Base-by-base conservation (phyloP, 2,797 vertebrate species). In the Gobionotothen gibberifrons region DNA sequence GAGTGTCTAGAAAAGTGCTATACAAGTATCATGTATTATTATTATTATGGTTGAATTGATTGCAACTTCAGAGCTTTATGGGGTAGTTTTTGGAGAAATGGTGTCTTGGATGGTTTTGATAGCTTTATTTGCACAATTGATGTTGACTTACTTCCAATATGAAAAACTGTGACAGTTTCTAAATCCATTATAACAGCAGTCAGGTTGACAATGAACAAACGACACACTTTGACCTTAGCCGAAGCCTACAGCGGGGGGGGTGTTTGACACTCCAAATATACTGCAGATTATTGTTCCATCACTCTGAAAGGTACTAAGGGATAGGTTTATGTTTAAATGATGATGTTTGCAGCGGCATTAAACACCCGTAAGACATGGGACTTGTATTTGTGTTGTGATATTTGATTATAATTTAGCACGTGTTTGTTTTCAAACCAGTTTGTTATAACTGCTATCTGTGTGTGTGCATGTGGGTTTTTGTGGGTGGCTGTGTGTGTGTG, bases 351-450 rank as follows among this genome's bases (percentile, higher is more conserved):
- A 43, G 10, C 48, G 11, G 19, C 52, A 53, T 58, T 48, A 40
- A 44, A 21, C 21, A 29, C 17, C 11, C n/a, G 17, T 60, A 40
- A 67, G 6, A 58, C 15, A 12, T 9, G 19, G 9, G n/a, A 52
- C 21, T 57, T 21, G 14, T n/a, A 22, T 69, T 54, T 36, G 17
- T 63, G 54, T 70, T 54, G 17, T 62, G 21, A 56, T 48, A 40
- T 73, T 56, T 21, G 44, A 9, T 49, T 51, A 14, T 2, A 21
- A 4, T 74, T 74, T 29, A 64, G 67, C 52, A 53, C 22, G 47
- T 76, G 72, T 83, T 86, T 87, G 70, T 74, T 81, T 79, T 85
- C 17, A 63, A 76, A 90, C 75, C 60, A 39, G 73, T 85, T 19
- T 32, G 32, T 32, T 32, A 32, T 32, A 32, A 32, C 32, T 32